Base-by-base conservation (phyloP, 2,888 invertebrate genomes). In the Lasioglossum marginatum region DNA sequence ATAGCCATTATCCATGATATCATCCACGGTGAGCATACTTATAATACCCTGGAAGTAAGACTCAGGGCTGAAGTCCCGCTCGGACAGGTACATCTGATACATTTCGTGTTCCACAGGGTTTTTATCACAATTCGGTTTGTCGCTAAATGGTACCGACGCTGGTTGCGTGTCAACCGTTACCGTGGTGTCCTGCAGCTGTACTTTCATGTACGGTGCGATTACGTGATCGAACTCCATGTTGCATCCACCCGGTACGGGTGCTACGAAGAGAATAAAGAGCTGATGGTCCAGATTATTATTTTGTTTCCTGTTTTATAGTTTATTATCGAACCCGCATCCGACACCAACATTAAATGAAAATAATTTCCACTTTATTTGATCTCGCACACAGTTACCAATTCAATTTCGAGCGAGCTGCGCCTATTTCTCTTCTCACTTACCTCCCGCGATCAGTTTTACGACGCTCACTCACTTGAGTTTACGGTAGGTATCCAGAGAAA, bases 171-270 rank as follows among this genome's bases (percentile, higher is more conserved):
- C 96, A 1, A 97, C 96, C 27, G 92, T 94, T 12, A 97, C 95
- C 75, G 96, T 93, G 37, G 95, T 88, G 88, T 95, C 89, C 72
- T 93, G 94, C 79, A 95, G 87, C 6, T 43, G 71, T 40, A 97
- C 88, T 76, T 94, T 94, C 92, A 97, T 96, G 92, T 96, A 97
- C 0, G 98, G 97, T 14, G 97, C 96, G 87, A 96, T 96, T 88
- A 96, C 95, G 27, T 96, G 92, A 66, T 96, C 94, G 89, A 97
- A 97, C 91, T 97, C 97, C 96, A 97, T 96, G 92, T 97, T 98
- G 93, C 98, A 98, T 31, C 97, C 98, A 63, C 98, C 98, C 31
- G 98, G 97, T 88, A 97, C 95, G 0, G 98, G 98, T 93, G 97
- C 98, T 98, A 94, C 85, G 95, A 91, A 77, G 87, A 91, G 89